Base-by-base conservation (phyloP, 2,888 invertebrate species). In the Dysmachus trigonus region DNA sequence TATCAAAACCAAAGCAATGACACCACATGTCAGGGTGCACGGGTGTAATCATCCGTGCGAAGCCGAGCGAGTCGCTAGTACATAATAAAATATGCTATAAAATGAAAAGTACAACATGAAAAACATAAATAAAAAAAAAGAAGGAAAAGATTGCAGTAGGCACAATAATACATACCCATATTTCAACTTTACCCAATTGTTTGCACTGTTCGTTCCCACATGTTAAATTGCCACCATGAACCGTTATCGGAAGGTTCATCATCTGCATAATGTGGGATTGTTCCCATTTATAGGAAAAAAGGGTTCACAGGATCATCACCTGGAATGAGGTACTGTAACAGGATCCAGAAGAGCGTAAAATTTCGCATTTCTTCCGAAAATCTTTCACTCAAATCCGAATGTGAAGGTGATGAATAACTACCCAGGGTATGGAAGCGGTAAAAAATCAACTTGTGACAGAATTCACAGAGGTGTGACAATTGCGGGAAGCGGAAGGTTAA, bases 161-260 rank as follows among this genome's bases (percentile, higher is more conserved):
- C 33, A 47, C n/a, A 47, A 6, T 47, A n/a, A n/a, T n/a, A 1
- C 27, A 62, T 62, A 15, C n/a, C n/a, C n/a, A 4, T 0, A 6
- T 5, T 47, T 47, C 47, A 0, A 47, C n/a, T 7, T 47, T 47
- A 1, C 47, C 4, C 15, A 41, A 41, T 41, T 15, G 51, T 53
- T 22, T 10, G 18, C 38, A 38, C 13, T 38, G 10, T 41, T 41
- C 6, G 10, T 62, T 62, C 62, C 62, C 62, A 62, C 62, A 8
- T 10, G 8, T 62, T 73, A 38, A 76, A 76, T 76, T 76, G 76
- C 76, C 76, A 22, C 27, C 22, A 76, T 76, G 18, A 76, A 76
- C 76, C 76, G 76, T 76, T 76, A 76, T 76, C 76, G 22, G 35
- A 41, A 35, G 22, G 76, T 76, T 76, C 76, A 76, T 76, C 76